Percentiles rank a stretch among this genome's conserved stretches.
Conservation (phyloP, 2,797 vertebrate species). For the Argyrosomus regius region DNA sequence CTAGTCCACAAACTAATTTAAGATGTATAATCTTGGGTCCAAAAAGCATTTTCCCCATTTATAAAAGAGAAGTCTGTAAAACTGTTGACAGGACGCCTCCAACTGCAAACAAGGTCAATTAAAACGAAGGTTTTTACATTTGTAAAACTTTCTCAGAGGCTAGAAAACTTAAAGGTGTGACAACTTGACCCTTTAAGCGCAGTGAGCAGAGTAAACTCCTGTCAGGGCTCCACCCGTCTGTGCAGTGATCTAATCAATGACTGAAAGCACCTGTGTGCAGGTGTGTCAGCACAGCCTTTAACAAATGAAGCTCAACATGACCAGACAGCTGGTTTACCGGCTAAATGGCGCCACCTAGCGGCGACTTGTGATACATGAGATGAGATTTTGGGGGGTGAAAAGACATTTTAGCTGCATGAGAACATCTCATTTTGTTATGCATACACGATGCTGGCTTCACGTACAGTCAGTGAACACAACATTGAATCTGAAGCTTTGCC, state of each 20-base stretch:
- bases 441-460: neutral
- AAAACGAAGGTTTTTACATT: too few species aligned
- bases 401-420: neutral
- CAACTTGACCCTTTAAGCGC: neutral
- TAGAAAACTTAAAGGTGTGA: neutral
- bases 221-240: neutral
- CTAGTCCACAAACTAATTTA: too few species aligned
- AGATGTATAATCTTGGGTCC: too few species aligned
- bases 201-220: neutral
- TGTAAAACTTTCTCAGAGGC: too few species aligned
- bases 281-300: neutral
- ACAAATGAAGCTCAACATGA: neutral
- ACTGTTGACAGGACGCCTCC: too few species aligned
- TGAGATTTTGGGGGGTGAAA: accelerated
- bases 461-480: constrained; percentile 2
- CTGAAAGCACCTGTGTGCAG: neutral
- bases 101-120: too few species aligned
- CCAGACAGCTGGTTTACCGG: neutral
- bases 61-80: too few species aligned
- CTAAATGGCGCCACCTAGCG: constrained; percentile 50
- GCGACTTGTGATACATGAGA: neutral
- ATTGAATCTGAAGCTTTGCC: constrained; percentile 16
- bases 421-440: neutral
- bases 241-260: neutral
- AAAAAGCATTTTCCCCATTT: too few species aligned